Evolutionary conservation across 2,113 vertebrate species (phyloP), one percentile per base, ranked within the genome.

Genomic region (Saguinus midas): DNA sequence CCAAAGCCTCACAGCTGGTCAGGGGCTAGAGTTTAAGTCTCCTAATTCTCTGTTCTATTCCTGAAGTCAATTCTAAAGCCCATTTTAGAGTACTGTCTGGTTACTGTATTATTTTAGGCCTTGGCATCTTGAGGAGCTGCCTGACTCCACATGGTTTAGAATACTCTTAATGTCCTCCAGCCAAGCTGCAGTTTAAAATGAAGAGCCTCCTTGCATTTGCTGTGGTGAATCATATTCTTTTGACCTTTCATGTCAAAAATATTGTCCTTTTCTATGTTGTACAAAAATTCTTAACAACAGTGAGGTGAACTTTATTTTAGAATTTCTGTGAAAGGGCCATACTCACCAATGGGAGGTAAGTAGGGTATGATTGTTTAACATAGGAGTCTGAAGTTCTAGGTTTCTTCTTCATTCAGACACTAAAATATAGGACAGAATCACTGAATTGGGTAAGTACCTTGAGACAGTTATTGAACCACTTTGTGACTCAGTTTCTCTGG

Each of bases 401-500:
- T 73, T 93, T 88, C 32, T 75, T 91, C 81, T 96, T 88, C 43
- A 52, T 85, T 70, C 58, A 55, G 14, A 6, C 48, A 61, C 21
- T 83, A 84, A 96, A 94, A 83, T 88, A 86, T 10, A 86, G 14
- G 45, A 92, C 21, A 78, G 10, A 75, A 48, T 75, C 13, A 85
- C 32, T 66, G 32, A 9, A 11, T 13, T 85, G 37, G 32, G 12
- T 81, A 90, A 82, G 68, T 88, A 66, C 90, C 25, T 61, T 94
- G 10, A 37, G 18, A n/a, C 1, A 79, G 48, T 75, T 73, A 52
- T 37, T 70, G 76, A 96, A 87, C 18, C 12, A 83, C 27, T 87
- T 55, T 75, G 16, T 90, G 45, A 83, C 82, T 96, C 27, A 96
- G 61, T 95, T 95, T 93, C 37, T 87, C 68, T 90, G 79, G 18